These are phyloP conservation scores for Porites lutea DNA, from an alignment of 64 coral and sea anemone genomes.

Conservation along the genomic window DNA sequence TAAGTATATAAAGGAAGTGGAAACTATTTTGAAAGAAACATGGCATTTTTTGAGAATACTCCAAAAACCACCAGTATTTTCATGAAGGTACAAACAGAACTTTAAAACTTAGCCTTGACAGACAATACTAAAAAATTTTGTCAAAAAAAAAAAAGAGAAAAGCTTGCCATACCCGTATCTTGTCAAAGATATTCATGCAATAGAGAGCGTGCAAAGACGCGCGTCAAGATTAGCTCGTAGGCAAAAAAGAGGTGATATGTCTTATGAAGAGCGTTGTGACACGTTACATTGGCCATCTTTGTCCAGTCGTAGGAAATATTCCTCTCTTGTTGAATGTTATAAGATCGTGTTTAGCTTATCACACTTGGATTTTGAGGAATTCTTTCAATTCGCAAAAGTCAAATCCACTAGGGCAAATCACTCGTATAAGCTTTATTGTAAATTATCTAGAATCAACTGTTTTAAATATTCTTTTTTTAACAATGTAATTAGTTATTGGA, in stretches of 20 bases:
- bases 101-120: slow-evolving; percentile 33
- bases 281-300: slow-evolving; percentile 26
- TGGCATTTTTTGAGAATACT: slow-evolving; percentile 42
- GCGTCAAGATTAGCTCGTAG: too few species aligned
- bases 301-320: slow-evolving; percentile 22
- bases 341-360: too few species aligned
- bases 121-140: slow-evolving; percentile 1
- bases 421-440: slow-evolving; percentile 20
- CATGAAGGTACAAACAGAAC: slow-evolving; percentile 58
- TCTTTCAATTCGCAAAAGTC: neutral
- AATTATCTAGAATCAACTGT: slow-evolving; percentile 26
- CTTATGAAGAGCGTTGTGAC: slow-evolving; percentile 46
- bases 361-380: too few species aligned
- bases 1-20: slow-evolving; percentile 51
- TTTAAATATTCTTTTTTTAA: neutral
- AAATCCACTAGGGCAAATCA: slow-evolving; percentile 24
- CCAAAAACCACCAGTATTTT: slow-evolving; percentile 53
- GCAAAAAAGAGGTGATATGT: slow-evolving; percentile 19
- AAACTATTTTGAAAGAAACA: slow-evolving; percentile 39
- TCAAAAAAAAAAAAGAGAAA: slow-evolving; percentile 28
- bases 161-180: neutral
- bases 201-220: too few species aligned
- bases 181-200: too few species aligned
- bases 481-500: too few species aligned
- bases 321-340: slow-evolving; percentile 28